Base-by-base conservation (phyloP, 2,113 vertebrate species). In the Menidia beryllina region DNA sequence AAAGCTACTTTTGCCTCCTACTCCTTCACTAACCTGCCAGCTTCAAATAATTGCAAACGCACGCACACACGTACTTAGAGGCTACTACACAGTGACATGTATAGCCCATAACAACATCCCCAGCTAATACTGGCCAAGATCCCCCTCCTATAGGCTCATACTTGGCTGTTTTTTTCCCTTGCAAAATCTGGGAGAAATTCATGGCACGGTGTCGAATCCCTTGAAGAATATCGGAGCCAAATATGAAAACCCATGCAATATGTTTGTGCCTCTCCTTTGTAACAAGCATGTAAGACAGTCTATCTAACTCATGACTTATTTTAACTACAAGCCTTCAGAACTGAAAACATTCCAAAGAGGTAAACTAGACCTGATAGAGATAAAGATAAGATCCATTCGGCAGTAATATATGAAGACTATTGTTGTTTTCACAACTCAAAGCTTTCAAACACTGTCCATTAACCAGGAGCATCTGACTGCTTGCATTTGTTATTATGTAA, bases 111-210 rank as follows among this genome's bases (percentile, higher is more conserved):
- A 72, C 69, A 72, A 69, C 60, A 47, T 79, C 75, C 66, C 79
- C 64, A 86, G 85, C 82, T 86, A 72, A 82, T 60, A 61, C 38
- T 93, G 91, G 89, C 86, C 25, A 9, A 17, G 30, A 7, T 83
- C 86, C 82, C 86, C 73, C 60, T 74, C 68, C 56, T 56, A 34
- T 65, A 83, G 75, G 63, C 67, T 76, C 77, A 79, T 58, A 83
- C 48, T 78, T 72, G 74, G 69, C 66, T 64, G 43, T 20, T 66
- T 59, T 43, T 67, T 75, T 45, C n/a, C 43, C 24, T 30, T 54
- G 4, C 14, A 64, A 26, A 81, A 72, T 77, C 59, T 78, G 60
- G 52, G 36, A 75, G 55, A 76, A 79, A 76, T 78, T 56, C 62
- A 51, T 75, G 64, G 68, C 36, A 15, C 61, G 5, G 30, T 10